Evolutionary conservation across 53 echinoderm and acorn worm genomes (phyloP).

Genomic region (Patiria pectinifera): DNA sequence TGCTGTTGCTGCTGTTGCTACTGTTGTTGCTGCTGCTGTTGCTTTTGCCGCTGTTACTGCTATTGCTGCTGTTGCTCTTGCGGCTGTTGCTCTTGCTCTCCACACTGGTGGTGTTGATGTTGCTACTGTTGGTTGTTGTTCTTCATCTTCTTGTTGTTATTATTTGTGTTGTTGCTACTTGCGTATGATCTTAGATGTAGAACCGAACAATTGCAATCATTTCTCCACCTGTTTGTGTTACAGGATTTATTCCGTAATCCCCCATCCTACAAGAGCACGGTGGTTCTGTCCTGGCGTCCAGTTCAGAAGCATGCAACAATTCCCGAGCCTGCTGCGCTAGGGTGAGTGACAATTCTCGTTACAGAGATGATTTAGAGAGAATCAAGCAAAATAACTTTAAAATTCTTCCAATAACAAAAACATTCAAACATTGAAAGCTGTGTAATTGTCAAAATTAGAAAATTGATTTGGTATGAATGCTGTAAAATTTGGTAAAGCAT

Average conservation of each 20-base stretch:
- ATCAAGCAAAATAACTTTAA: too few relatives aligned
- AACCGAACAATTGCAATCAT: not conserved
- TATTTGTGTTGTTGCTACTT: not conserved
- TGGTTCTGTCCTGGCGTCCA: constrained; percentile 88
- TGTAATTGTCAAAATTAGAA: too few relatives aligned
- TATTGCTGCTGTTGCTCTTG: not conserved
- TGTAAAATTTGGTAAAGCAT: too few relatives aligned
- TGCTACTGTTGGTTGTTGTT: not conserved
- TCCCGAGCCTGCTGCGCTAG: constrained; percentile 19
- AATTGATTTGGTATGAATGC: too few relatives aligned
- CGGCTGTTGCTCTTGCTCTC: too few relatives aligned
- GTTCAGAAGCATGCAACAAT: constrained; percentile 44
- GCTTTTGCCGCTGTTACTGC: not conserved
- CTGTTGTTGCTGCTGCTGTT: not conserved
- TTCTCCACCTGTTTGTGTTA: not conserved
- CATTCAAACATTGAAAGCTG: too few relatives aligned
- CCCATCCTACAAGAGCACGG: constrained; percentile 85
- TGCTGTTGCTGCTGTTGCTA: too few relatives aligned
- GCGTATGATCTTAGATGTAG: not conserved
- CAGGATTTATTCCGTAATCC: constrained; percentile 95
- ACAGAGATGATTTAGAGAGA: not conserved
- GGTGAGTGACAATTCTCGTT: constrained; percentile 14
- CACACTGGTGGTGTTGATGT: not conserved
- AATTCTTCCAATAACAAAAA: too few relatives aligned
- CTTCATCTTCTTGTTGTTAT: not conserved